Percentiles rank a stretch among this genome's conserved stretches.
These are phyloP conservation scores for Coptodon rendalli DNA, from an alignment of 2,113 vertebrate species.

Conservation along the genomic window DNA sequence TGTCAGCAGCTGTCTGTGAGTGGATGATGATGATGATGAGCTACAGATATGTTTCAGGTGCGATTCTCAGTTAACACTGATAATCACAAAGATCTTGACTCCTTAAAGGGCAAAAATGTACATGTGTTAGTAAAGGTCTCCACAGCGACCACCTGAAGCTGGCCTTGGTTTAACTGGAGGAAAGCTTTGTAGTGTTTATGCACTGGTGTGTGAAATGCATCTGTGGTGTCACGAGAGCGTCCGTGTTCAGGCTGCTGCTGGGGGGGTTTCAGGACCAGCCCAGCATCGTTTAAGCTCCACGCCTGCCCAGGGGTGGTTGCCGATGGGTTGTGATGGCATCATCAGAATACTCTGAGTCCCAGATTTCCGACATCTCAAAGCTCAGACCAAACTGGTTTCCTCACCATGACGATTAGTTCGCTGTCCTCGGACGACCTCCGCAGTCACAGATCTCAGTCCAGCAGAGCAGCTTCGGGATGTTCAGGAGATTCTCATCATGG, in stretches of 20 bases:
- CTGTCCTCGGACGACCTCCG: neutral
- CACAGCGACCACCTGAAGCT: neutral
- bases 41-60: neutral
- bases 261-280: neutral
- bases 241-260: neutral
- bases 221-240: neutral
- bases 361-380: neutral
- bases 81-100: neutral
- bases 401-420: neutral
- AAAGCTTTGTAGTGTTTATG: neutral
- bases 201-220: neutral
- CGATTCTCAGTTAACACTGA: neutral
- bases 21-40: neutral
- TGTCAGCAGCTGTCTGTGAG: neutral
- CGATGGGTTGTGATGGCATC: neutral
- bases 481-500: neutral
- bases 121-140: neutral
- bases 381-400: neutral
- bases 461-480: neutral
- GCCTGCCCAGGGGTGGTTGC: neutral
- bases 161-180: neutral
- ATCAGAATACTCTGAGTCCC: neutral
- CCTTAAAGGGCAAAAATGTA: rapidly evolving
- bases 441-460: neutral
- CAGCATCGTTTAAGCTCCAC: neutral